A percentile compares a stretch with the other conserved stretches of the same genome.
phyloP scores from a whole-genome alignment of 2,888 invertebrate genomes.

The Tethea ocularis region DNA sequence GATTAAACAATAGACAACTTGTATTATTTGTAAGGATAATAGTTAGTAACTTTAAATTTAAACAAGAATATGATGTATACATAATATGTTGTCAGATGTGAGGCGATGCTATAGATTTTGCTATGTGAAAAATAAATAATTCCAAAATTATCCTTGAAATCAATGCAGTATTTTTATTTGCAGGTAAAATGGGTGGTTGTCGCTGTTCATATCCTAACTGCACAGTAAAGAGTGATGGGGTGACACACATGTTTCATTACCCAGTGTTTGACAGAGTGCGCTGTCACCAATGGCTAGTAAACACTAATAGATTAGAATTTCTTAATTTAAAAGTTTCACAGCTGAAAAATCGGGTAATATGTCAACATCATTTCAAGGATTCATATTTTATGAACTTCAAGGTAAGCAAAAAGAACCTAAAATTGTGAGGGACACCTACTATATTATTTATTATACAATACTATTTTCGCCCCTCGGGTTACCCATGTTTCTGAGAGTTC shows the following conservation, averaged over 20 bases:
- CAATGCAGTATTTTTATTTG: conserved; percentile 8
- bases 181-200: conserved; percentile 83
- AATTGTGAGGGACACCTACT: no score
- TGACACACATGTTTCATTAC: conserved; percentile 85
- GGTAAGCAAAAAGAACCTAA: conserved; percentile 46
- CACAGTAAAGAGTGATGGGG: conserved; percentile 73
- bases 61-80: no score
- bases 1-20: no score
- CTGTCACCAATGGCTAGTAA: conserved; percentile 84
- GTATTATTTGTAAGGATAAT: no score
- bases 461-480: no score
- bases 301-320: conserved; percentile 80
- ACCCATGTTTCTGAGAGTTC: no score
- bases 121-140: no score
- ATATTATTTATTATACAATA: neutral
- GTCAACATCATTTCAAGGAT: conserved; percentile 84
- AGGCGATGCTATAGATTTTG: no score
- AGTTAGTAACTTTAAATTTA: no score
- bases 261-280: conserved; percentile 84
- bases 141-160: no score
- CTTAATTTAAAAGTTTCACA: conserved; percentile 82
- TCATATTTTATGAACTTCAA: conserved; percentile 80
- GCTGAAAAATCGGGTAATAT: conserved; percentile 84
- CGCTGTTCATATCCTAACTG: conserved; percentile 84
- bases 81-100: no score